Percentiles rank a stretch among this genome's conserved stretches.
Evolutionary conservation across 2,888 invertebrate genomes (phyloP).

Genomic region (Andricus quercusramuli): DNA sequence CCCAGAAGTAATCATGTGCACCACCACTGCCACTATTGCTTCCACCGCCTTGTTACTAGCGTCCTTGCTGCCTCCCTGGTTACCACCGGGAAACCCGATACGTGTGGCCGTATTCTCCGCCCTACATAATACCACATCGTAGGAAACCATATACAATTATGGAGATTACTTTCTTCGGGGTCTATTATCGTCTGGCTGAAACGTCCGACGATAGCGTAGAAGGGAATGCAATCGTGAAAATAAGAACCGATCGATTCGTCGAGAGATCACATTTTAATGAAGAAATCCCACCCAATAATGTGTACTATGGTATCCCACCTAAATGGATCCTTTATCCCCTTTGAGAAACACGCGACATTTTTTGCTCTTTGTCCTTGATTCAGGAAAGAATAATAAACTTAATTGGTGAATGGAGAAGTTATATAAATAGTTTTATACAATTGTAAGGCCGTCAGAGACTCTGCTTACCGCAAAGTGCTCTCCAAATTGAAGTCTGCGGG

Average conservation of each 20-base stretch:
- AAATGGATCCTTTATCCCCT: neutral
- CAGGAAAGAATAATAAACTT: neutral
- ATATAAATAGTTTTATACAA: conserved; percentile 32
- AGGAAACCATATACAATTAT: conserved; percentile 60
- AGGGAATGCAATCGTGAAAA: neutral
- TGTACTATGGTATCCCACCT: neutral
- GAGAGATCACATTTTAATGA: conserved; percentile 8
- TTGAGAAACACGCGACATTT: neutral
- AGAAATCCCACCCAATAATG: neutral
- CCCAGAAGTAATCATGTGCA: conserved; percentile 61
- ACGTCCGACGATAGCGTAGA: neutral
- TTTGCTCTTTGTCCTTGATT: neutral
- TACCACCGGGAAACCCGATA: conserved; percentile 58
- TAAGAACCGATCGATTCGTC: neutral
- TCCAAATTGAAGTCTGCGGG: conserved; percentile 36
- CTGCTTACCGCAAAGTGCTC: conserved; percentile 38
- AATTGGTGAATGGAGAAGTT: conserved; percentile 31
- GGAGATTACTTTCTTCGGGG: conserved; percentile 55
- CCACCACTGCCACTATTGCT: conserved; percentile 39
- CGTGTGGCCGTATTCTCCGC: conserved; percentile 37
- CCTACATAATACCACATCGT: conserved; percentile 39
- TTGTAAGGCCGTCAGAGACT: conserved; percentile 18
- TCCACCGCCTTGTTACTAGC: neutral
- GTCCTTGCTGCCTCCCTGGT: conserved; percentile 9
- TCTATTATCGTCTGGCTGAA: conserved; percentile 5